A percentile compares a stretch with the other conserved stretches of the same genome.
Evolutionary conservation across 2,888 invertebrate genomes (phyloP).

Genomic region (Psylliodes chrysocephalus): DNA sequence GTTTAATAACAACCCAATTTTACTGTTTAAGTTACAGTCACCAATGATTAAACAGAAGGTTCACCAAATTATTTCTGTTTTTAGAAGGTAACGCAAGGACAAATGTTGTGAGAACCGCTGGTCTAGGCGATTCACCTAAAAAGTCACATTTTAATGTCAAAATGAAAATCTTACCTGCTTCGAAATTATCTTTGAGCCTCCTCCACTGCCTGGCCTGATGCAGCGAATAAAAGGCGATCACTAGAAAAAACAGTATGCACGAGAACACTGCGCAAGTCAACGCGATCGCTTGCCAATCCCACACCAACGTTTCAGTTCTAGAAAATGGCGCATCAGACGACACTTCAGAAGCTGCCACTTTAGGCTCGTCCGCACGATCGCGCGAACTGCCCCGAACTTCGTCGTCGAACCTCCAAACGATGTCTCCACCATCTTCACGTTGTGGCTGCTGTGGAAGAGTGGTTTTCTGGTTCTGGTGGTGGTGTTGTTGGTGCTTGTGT

Average conservation of each 20-base stretch:
- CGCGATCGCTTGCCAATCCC: constrained; percentile 81
- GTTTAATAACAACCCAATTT: no score
- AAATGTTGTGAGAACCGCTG: no score
- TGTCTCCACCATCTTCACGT: constrained; percentile 43
- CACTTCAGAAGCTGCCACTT: constrained; percentile 54
- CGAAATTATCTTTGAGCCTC: constrained; percentile 79
- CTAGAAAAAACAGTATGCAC: constrained; percentile 82
- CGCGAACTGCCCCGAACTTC: constrained; percentile 37
- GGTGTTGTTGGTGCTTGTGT: constrained; percentile 50
- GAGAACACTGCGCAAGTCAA: constrained; percentile 79
- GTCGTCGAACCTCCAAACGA: constrained; percentile 45
- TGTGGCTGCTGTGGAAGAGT: constrained; percentile 38
- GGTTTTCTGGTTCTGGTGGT: constrained; percentile 38
- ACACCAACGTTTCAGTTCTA: constrained; percentile 66
- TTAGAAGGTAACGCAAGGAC: no score
- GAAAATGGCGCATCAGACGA: constrained; percentile 63
- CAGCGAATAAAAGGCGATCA: constrained; percentile 79
- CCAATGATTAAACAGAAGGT: no score
- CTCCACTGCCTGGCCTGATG: constrained; percentile 85
- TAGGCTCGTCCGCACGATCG: constrained; percentile 3
- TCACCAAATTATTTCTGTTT: no score
- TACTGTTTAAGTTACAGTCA: background rate
- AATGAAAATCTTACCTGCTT: constrained; percentile 73
- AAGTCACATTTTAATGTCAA: no score
- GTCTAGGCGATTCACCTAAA: no score